Percentiles rank a stretch among this genome's conserved stretches.
Conservation (phyloP, 2,113 vertebrate genomes). For the Cathartes aura region DNA sequence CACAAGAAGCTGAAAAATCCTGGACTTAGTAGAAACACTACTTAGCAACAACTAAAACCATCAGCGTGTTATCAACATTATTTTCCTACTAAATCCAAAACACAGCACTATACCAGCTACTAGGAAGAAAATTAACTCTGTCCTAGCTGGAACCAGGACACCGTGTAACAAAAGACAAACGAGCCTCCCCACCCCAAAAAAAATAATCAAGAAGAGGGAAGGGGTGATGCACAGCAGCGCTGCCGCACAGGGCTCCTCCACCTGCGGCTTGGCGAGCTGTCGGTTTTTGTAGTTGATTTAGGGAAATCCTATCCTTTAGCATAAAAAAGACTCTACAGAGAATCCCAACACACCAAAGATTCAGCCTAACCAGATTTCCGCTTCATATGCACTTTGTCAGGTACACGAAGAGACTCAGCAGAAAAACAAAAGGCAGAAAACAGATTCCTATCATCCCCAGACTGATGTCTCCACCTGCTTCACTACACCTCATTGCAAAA, state of each 20-base stretch:
- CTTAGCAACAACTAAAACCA: too few relatives aligned
- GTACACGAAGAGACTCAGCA: too few relatives aligned
- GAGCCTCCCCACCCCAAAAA: neutral
- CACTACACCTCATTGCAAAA: neutral
- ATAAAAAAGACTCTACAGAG: neutral
- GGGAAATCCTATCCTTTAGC: neutral
- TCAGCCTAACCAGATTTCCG: neutral
- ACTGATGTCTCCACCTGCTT: neutral
- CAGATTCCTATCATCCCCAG: neutral
- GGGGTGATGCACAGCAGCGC: neutral
- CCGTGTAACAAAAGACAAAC: neutral
- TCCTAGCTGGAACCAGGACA: too few relatives aligned
- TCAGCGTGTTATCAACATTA: too few relatives aligned
- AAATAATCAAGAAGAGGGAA: too few relatives aligned
- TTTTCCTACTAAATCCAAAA: too few relatives aligned
- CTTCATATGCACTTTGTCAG: neutral
- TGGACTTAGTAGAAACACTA: too few relatives aligned
- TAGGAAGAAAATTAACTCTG: too few relatives aligned
- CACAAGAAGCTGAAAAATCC: too few relatives aligned
- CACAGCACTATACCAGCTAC: too few relatives aligned
- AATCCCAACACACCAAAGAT: neutral
- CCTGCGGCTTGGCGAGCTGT: too few relatives aligned
- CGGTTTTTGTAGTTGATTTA: neutral
- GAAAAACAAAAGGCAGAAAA: neutral
- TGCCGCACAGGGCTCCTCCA: accelerated